Conservation (phyloP, 2,797 vertebrate genomes). For the Eleutherodactylus coqui region DNA sequence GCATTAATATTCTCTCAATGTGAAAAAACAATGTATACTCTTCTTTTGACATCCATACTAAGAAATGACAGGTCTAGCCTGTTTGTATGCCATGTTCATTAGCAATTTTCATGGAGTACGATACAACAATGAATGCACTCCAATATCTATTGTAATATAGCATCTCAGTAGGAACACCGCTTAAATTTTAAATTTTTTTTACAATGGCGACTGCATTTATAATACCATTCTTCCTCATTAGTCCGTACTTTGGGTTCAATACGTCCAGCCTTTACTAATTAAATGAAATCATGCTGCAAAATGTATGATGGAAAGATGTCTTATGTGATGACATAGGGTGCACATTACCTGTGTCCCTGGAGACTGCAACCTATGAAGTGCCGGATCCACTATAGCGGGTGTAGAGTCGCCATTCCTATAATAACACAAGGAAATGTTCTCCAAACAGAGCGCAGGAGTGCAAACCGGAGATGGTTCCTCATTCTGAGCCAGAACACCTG, state of each 20-base stretch:
- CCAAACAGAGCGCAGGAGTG: constrained; percentile 12
- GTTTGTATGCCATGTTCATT: neutral
- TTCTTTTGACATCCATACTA: neutral
- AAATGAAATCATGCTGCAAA: neutral
- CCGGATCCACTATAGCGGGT: constrained; percentile 10
- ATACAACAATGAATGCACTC: neutral
- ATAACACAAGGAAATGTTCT: constrained; percentile 14
- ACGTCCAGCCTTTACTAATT: neutral
- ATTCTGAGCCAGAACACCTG: constrained; percentile 22
- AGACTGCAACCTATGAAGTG: constrained; percentile 14
- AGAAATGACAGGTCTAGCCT: neutral
- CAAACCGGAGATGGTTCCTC: constrained; percentile 9
- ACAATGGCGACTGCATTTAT: too few relatives aligned
- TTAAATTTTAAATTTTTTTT: too few relatives aligned
- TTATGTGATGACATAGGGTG: neutral
- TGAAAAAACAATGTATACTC: neutral
- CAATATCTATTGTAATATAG: neutral
- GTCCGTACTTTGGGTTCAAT: too few relatives aligned
- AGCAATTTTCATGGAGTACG: neutral
- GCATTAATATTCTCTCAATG: neutral
- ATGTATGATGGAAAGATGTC: neutral
- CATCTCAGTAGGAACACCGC: neutral
- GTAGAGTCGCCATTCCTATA: constrained; percentile 5
- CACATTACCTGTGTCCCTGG: constrained; percentile 45
- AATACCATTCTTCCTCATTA: neutral